Conservation (phyloP, 2,113 vertebrate species). For the Illadopsis cleaveri region DNA sequence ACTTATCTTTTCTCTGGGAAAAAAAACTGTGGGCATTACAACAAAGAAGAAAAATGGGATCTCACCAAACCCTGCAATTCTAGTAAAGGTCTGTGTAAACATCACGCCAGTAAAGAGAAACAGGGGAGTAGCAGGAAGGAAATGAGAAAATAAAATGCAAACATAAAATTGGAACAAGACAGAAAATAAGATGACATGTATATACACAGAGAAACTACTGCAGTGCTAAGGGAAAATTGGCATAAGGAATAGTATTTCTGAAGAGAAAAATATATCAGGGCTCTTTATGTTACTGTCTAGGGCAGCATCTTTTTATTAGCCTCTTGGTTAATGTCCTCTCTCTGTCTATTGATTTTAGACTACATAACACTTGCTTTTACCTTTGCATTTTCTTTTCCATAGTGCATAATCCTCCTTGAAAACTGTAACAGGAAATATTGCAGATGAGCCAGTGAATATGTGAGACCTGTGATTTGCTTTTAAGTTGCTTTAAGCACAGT, state of each 20-base stretch:
- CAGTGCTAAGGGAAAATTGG: constrained; percentile 46
- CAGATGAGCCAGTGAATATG: background rate
- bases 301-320: constrained; percentile 72
- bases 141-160: constrained; percentile 84
- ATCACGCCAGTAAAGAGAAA: constrained; percentile 68
- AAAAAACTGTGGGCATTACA: constrained; percentile 64
- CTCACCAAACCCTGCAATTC: constrained; percentile 68
- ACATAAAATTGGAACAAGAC: constrained; percentile 74
- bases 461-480: constrained; percentile 29
- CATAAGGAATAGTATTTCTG: constrained; percentile 31
- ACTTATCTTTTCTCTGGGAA: constrained; percentile 77
- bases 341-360: constrained; percentile 62
- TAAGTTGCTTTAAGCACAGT: constrained; percentile 34
- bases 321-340: constrained; percentile 64
- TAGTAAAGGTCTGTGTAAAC: constrained; percentile 77
- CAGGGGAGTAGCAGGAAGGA: constrained; percentile 71
- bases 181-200: constrained; percentile 65
- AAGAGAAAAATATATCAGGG: constrained; percentile 61
- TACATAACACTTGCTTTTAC: constrained; percentile 46
- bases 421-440: constrained; percentile 3
- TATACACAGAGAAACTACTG: constrained; percentile 34
- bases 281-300: constrained; percentile 58
- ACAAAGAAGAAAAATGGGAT: constrained; percentile 64
- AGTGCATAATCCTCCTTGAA: constrained; percentile 1
- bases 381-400: constrained; percentile 24